Base-by-base conservation (phyloP, 2,113 vertebrate genomes). In the Triplophysa rosa region DNA sequence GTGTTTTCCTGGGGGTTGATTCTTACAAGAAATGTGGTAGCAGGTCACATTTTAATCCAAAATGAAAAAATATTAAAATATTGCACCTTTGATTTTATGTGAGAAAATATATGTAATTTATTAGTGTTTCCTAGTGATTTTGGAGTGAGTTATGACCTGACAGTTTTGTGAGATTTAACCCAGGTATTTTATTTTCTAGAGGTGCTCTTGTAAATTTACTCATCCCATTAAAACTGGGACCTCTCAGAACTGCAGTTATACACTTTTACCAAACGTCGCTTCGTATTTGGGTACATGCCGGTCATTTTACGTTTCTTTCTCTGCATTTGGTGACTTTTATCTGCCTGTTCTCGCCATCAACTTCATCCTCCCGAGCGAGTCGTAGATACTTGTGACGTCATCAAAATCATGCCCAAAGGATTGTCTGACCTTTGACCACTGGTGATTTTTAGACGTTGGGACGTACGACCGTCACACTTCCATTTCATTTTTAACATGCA, bases 361-460 rank as follows among this genome's bases (percentile, higher is more conserved):
- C 4, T 61, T 56, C 49, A 21, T 4, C 17, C 8, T 10, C 54
- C 8, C 54, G 3, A 52, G 49, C 49, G 49, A 52, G 14, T 52
- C 47, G 47, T 52, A 52, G 4, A 47, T 33, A n/a, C 14, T n/a
- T 29, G 24, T 54, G 67, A 58, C 2, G 3, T 69, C 23, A 19
- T 54, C 45, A 33, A 69, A 69, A 16, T 37, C 68, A 37, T 26
- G 19, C 26, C 47, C 61, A 80, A 65, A 52, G 65, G 61, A n/a
- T 29, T 56, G 24, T 65, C 64, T 64, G 4, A 54, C 23, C 49
- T 66, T 37, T 19, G 65, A 78, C 10, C n/a, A 58, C 62, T 29
- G 68, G 68, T 80, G 45, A 65, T 62, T 37, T 17, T 70, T 17
- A 12, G 45, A 54, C 26, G n/a, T 69, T 23, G 17, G 33, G n/a